Evolutionary conservation across 2,797 vertebrate species (phyloP), one percentile per base, ranked within the genome.

Genomic region (Eupleurogrammus muticus): DNA sequence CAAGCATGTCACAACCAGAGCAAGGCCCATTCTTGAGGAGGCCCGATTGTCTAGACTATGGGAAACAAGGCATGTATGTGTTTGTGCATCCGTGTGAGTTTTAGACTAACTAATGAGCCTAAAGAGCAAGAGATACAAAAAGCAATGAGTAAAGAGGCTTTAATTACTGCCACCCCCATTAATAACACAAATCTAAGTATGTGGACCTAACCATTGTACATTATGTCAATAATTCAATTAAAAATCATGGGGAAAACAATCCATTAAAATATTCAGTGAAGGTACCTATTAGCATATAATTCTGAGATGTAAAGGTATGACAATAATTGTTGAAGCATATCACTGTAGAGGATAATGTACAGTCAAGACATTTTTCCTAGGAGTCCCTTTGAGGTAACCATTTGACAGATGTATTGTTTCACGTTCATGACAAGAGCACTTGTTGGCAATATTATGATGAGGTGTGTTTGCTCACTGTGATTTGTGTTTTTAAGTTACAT

Each of bases 151-250:
- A 66, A 83, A 84, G 54, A 67, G 52, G 46, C 54, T 44, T 65
- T 85, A 77, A 89, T 89, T 87, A 80, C 74, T 16, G 57, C 75
- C 63, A 77, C 72, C 50, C 70, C 66, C 46, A 78, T 86, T 70
- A 75, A 71, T 83, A 77, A 73, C 24, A 70, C 17, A 23, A 66
- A 73, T 80, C 34, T 66, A 70, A 68, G 56, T 56, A 82, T 65
- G 63, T 69, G 73, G 44, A 24, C 58, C 57, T n/a, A n/a, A 52
- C 66, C 57, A 66, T 80, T 35, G 21, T 34, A 81, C 55, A 71
- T 55, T 63, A 75, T 73, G 73, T 75, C 50, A n/a, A 34, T 48
- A 21, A 78, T 54, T 66, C 55, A 61, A 75, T 36, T 46, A 76
- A 79, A 80, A 75, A 75, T 56, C 48, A 35, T 77, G 56, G 65